Conservation (phyloP, 2,113 vertebrate species). For the Bubalus kerabau region DNA sequence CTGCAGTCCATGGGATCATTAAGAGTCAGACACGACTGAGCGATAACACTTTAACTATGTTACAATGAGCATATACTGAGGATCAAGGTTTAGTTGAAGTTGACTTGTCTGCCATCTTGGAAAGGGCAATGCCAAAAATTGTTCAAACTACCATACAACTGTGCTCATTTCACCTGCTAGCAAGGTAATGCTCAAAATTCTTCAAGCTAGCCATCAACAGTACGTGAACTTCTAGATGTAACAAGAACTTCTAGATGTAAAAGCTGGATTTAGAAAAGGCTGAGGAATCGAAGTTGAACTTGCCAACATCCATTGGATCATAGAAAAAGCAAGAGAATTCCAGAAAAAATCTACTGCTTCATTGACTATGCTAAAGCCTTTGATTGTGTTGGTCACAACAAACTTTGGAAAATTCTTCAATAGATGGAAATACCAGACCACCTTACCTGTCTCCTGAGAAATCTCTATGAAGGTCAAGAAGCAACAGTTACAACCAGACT, state of each 20-base stretch:
- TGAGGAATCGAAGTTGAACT: background rate
- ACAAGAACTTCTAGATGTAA: background rate
- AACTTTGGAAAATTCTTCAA: background rate
- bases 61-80: background rate
- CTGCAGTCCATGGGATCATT: background rate
- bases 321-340: background rate
- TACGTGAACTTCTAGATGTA: background rate
- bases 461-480: background rate
- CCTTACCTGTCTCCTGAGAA: background rate
- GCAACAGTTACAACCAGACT: background rate
- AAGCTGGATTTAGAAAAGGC: background rate
- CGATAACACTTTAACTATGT: background rate
- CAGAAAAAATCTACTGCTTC: background rate
- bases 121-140: background rate
- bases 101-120: background rate
- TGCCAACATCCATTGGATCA: background rate
- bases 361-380: background rate
- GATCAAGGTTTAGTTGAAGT: background rate
- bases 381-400: background rate
- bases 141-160: background rate
- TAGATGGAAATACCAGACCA: background rate
- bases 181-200: background rate
- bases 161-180: background rate
- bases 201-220: background rate
- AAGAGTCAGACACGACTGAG: background rate